Conservation (phyloP, 2,888 invertebrate species). For the Drosophila helvetica region DNA sequence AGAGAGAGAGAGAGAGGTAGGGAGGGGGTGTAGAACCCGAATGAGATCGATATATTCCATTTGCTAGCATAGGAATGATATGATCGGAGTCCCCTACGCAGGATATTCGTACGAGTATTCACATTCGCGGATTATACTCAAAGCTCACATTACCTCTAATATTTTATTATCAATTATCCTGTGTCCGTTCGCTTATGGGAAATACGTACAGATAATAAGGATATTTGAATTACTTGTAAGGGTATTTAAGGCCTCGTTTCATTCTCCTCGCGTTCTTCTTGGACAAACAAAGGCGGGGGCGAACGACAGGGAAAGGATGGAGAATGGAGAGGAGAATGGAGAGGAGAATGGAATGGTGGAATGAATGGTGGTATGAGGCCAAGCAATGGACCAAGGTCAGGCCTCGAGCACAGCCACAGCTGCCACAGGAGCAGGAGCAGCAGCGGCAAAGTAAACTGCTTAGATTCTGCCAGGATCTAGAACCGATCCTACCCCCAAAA, state of each 20-base stretch:
- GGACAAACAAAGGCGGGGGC: constrained; percentile 33
- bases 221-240: not conserved
- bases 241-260: not conserved
- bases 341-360: not conserved
- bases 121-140: too few relatives aligned
- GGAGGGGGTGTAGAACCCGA: not conserved
- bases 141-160: too few relatives aligned
- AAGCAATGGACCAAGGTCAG: constrained; percentile 43
- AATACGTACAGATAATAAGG: too few relatives aligned
- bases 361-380: constrained; percentile 7
- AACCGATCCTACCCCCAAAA: constrained; percentile 25
- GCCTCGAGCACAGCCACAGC: constrained; percentile 16
- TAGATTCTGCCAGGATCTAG: constrained; percentile 9
- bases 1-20: not conserved
- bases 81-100: too few relatives aligned
- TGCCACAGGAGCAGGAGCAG: constrained; percentile 2
- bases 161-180: too few relatives aligned
- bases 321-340: constrained; percentile 5
- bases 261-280: not conserved
- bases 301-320: constrained; percentile 14
- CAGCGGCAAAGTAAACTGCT: not conserved
- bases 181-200: too few relatives aligned
- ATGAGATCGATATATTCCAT: not conserved
- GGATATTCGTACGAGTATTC: too few relatives aligned
- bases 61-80: too few relatives aligned